Evolutionary conservation across 2,113 vertebrate genomes (phyloP).

Genomic region (Syngnathus typhle): DNA sequence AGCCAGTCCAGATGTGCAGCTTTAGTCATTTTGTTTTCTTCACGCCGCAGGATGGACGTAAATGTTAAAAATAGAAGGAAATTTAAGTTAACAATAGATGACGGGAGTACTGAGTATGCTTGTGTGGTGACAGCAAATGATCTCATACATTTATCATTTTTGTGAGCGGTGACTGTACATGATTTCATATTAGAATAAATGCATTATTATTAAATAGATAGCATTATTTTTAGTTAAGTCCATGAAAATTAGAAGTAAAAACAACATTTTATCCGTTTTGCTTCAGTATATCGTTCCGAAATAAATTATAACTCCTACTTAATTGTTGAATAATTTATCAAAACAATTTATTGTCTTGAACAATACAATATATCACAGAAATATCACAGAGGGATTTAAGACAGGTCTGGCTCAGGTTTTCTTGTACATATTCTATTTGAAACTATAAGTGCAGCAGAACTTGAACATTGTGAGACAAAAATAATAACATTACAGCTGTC

Average conservation of each 20-base stretch:
- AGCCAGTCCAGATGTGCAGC: conserved; percentile 35
- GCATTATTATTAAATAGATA: too few species aligned
- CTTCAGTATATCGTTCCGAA: not conserved
- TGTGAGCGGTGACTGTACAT: not conserved
- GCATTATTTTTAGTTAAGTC: too few species aligned
- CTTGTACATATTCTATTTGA: conserved; percentile 60
- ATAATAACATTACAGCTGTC: conserved; percentile 40
- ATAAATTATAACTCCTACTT: not conserved
- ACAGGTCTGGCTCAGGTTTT: conserved; percentile 75
- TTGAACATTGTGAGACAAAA: conserved; percentile 47
- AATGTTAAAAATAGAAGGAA: conserved; percentile 13
- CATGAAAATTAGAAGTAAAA: too few species aligned
- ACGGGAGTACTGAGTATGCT: too few species aligned
- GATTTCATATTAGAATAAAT: too few species aligned
- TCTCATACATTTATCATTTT: not conserved
- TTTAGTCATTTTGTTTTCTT: conserved; percentile 33
- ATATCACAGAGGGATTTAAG: conserved; percentile 76
- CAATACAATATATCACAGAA: conserved; percentile 74
- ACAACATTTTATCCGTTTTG: too few species aligned
- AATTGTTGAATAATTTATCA: conserved; percentile 63
- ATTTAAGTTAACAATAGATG: not conserved
- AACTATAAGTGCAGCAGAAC: conserved; percentile 72
- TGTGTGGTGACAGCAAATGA: not conserved
- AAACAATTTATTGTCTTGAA: conserved; percentile 72
- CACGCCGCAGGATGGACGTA: conserved; percentile 9